Evolutionary conservation across 2,797 vertebrate genomes (phyloP).

Genomic region (Sylvia borin): DNA sequence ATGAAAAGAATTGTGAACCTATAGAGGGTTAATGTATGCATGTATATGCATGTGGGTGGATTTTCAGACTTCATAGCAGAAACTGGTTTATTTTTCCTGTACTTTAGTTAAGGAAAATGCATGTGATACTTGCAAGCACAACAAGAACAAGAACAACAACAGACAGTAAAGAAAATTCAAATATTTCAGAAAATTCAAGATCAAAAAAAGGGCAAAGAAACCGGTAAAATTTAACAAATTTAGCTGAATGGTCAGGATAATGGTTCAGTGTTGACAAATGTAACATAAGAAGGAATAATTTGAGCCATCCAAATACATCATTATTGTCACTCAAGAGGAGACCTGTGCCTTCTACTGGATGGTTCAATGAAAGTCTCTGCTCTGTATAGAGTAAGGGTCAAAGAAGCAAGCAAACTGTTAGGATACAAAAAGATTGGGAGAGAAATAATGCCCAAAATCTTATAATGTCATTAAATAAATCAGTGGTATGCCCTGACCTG

Average conservation of each 20-base stretch:
- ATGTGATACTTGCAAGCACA: neutral
- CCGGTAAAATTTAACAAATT: neutral
- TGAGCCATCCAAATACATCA: neutral
- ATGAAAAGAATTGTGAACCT: neutral
- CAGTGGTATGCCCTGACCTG: neutral
- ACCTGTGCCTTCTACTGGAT: neutral
- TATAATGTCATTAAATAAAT: slow-evolving; percentile 36
- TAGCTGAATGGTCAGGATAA: neutral
- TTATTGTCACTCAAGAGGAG: neutral
- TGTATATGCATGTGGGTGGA: neutral
- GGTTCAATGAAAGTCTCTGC: slow-evolving; percentile 1
- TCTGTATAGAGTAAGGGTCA: neutral
- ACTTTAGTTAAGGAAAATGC: neutral
- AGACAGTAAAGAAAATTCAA: neutral
- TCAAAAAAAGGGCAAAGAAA: neutral
- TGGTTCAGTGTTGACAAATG: neutral
- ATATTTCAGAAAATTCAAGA: slow-evolving; percentile 6
- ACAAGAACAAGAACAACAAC: neutral
- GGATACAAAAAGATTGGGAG: neutral
- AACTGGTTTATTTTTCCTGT: neutral
- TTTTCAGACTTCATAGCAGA: neutral
- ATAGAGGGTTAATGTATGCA: neutral
- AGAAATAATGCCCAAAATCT: slow-evolving; percentile 35
- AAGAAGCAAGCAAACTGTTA: slow-evolving; percentile 7
- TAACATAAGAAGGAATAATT: slow-evolving; percentile 1